Evolutionary conservation across 2,797 vertebrate genomes (phyloP).

Genomic region (Lycodopsis pacificus): DNA sequence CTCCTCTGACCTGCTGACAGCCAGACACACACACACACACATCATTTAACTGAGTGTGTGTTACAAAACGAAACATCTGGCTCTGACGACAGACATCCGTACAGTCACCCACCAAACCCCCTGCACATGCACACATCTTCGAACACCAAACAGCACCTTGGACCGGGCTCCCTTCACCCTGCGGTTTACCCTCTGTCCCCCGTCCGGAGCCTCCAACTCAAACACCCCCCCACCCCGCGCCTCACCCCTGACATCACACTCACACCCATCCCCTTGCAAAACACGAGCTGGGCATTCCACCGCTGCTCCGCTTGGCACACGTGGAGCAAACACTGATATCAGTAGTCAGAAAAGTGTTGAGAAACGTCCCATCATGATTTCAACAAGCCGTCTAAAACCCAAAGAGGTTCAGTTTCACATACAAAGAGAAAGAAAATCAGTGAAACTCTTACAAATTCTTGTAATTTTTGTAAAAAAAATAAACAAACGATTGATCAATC

Average conservation of each 20-base stretch:
- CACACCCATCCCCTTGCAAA: conserved; percentile 47
- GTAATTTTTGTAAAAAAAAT: neutral
- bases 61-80: conserved; percentile 20
- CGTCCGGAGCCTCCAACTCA: conserved; percentile 62
- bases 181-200: conserved; percentile 65
- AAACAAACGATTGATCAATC: neutral
- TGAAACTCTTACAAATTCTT: neutral
- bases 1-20: conserved; percentile 63
- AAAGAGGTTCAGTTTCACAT: neutral
- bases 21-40: conserved; percentile 25
- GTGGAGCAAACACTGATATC: conserved; percentile 14
- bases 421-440: neutral
- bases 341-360: neutral
- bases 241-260: conserved; percentile 68
- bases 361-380: too few relatives aligned
- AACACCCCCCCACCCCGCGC: conserved; percentile 60
- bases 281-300: conserved; percentile 51
- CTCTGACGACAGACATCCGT: conserved; percentile 15
- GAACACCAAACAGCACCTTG: conserved; percentile 71
- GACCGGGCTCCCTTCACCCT: conserved; percentile 56
- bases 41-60: neutral
- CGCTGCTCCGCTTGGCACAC: conserved; percentile 4
- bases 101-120: conserved; percentile 15
- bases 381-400: neutral
- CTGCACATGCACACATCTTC: conserved; percentile 53